Evolutionary conservation across 2,797 vertebrate species (phyloP).

Genomic region (Apogon hyalosoma): DNA sequence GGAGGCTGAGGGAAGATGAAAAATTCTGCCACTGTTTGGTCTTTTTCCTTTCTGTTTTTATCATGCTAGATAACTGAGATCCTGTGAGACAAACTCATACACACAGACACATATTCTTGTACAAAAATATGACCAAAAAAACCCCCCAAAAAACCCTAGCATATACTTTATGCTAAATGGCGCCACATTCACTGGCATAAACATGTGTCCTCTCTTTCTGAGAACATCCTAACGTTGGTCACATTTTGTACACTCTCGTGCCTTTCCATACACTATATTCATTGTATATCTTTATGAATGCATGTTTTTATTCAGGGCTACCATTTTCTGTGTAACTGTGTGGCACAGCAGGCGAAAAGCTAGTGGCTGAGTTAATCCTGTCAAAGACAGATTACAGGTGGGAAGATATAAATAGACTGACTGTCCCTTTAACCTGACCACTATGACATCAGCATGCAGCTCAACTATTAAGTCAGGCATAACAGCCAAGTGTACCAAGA

Average conservation of each 20-base stretch:
- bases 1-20: constrained; percentile 55
- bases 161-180: not conserved
- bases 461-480: constrained; percentile 59
- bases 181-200: constrained; percentile 5
- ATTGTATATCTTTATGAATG: constrained; percentile 26
- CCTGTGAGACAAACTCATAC: constrained; percentile 23
- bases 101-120: not conserved
- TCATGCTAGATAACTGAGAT: constrained; percentile 33
- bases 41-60: constrained; percentile 43
- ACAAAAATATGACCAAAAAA: constrained; percentile 2
- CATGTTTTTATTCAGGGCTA: constrained; percentile 30
- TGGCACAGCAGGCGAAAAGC: constrained; percentile 49
- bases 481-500: constrained; percentile 4
- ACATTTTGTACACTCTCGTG: constrained; percentile 3
- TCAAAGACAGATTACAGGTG: constrained; percentile 82
- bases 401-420: constrained; percentile 75
- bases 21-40: constrained; percentile 52
- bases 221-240: constrained; percentile 1
- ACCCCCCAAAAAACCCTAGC: not conserved
- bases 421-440: constrained; percentile 77
- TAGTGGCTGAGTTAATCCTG: constrained; percentile 71
- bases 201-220: constrained; percentile 8
- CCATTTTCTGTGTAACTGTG: constrained; percentile 47
- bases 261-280: constrained; percentile 19
- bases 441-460: constrained; percentile 64